Evolutionary conservation across 2,888 invertebrate species (phyloP).

Genomic region (Hirtodrosophila trivittata): DNA sequence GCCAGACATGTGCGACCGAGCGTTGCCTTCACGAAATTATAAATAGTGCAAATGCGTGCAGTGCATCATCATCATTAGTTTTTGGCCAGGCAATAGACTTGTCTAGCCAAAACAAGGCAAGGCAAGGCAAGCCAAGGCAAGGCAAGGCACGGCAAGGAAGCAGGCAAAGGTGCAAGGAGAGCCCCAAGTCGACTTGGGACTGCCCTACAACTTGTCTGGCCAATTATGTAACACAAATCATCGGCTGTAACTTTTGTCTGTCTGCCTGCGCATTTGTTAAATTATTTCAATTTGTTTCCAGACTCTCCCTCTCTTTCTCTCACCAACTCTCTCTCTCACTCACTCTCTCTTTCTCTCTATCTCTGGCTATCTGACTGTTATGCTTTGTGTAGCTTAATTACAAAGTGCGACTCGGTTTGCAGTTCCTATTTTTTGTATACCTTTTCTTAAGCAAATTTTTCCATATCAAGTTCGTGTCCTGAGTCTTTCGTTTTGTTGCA

Average conservation of each 20-base stretch:
- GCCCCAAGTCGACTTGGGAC: constrained; percentile 15
- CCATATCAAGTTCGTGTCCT: constrained; percentile 67
- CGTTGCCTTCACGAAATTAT: constrained; percentile 68
- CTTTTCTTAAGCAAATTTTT: constrained; percentile 21
- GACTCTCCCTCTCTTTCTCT: constrained; percentile 1
- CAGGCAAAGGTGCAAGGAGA: neutral
- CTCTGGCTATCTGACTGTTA: constrained; percentile 2
- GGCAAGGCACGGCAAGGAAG: neutral
- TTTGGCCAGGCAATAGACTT: constrained; percentile 72
- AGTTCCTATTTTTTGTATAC: constrained; percentile 3
- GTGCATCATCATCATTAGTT: constrained; percentile 81
- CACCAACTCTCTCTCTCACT: neutral
- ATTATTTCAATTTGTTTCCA: constrained; percentile 72
- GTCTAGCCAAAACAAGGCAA: constrained; percentile 41
- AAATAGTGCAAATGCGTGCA: constrained; percentile 79
- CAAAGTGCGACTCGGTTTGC: constrained; percentile 23
- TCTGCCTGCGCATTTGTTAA: constrained; percentile 56
- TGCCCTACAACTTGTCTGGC: constrained; percentile 59
- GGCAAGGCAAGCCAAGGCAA: constrained; percentile 1
- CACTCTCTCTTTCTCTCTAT: constrained; percentile 2
- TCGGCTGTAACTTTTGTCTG: constrained; percentile 32
- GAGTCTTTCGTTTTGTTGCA: constrained; percentile 63
- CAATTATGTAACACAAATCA: constrained; percentile 58
- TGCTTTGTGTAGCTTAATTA: constrained; percentile 42
- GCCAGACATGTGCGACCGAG: constrained; percentile 43